Evolutionary conservation across 2,888 invertebrate genomes (phyloP).

Genomic region (Apodemia duryi): DNA sequence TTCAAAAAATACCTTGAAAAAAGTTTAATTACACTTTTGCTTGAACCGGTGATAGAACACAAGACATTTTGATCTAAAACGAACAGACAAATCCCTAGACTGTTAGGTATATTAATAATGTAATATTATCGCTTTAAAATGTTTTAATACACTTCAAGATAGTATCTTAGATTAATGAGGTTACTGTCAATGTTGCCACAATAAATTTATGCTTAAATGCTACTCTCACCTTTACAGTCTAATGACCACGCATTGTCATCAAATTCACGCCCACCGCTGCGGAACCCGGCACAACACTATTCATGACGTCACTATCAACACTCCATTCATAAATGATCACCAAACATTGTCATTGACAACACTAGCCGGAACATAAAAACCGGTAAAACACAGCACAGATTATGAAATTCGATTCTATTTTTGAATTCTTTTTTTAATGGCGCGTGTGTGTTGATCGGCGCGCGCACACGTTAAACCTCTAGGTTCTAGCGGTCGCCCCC

Average conservation of each 20-base stretch:
- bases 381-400: conserved; percentile 33
- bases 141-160: background rate
- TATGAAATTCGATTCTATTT: conserved; percentile 39
- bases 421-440: conserved; percentile 40
- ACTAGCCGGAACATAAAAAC: conserved; percentile 31
- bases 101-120: no score
- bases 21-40: no score
- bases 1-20: no score
- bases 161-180: conserved; percentile 30
- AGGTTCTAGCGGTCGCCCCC: conserved; percentile 63
- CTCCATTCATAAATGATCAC: conserved; percentile 69
- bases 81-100: no score
- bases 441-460: conserved; percentile 66
- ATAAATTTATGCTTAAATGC: conserved; percentile 43
- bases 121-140: no score
- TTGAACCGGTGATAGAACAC: no score
- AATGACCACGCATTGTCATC: conserved; percentile 73
- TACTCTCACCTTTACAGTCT: conserved; percentile 72
- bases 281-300: conserved; percentile 68
- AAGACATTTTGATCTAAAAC: no score
- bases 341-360: conserved; percentile 40
- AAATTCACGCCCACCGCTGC: conserved; percentile 56
- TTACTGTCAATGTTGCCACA: conserved; percentile 43
- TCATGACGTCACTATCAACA: conserved; percentile 74
- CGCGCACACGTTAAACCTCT: conserved; percentile 72